Conservation (phyloP, 2,888 invertebrate genomes). For the Prionchulus punctatus region DNA sequence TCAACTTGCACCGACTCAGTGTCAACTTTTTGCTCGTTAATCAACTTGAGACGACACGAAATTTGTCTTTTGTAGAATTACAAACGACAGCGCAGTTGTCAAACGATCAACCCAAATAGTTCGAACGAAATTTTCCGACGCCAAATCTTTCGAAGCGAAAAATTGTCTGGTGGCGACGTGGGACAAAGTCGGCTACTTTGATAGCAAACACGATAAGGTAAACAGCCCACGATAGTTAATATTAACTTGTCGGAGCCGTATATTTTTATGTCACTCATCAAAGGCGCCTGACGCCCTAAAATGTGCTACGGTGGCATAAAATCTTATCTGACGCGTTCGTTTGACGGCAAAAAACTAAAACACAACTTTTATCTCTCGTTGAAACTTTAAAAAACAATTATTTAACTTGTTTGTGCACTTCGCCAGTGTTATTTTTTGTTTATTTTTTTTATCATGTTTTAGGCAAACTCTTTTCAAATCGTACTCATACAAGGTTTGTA, state of each 20-base stretch:
- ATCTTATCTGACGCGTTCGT: not conserved
- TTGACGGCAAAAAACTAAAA: not conserved
- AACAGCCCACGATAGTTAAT: too few species aligned
- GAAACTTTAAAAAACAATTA: not conserved
- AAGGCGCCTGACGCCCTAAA: not conserved
- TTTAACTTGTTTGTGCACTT: too few species aligned
- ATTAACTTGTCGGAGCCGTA: too few species aligned
- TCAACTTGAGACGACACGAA: too few species aligned
- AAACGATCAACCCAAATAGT: slow-evolving; percentile 50
- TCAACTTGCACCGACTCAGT: too few species aligned
- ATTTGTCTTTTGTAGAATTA: slow-evolving; percentile 12
- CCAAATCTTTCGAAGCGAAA: slow-evolving; percentile 53
- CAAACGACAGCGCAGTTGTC: slow-evolving; percentile 32
- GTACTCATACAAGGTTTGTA: slow-evolving; percentile 55
- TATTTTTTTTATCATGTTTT: slow-evolving; percentile 13
- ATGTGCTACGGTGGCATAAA: not conserved
- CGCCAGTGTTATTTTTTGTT: not conserved
- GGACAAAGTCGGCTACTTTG: slow-evolving; percentile 65
- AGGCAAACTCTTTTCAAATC: slow-evolving; percentile 73
- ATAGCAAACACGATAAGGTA: slow-evolving; percentile 48
- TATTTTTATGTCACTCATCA: not conserved
- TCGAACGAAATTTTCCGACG: slow-evolving; percentile 54
- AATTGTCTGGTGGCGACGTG: slow-evolving; percentile 75
- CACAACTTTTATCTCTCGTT: slow-evolving; percentile 4
- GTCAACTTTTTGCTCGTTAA: too few species aligned